Percentiles rank a stretch among this genome's conserved stretches.
phyloP scores from a whole-genome alignment of 2,888 invertebrate genomes.

The Tanytarsus gracilentus region DNA sequence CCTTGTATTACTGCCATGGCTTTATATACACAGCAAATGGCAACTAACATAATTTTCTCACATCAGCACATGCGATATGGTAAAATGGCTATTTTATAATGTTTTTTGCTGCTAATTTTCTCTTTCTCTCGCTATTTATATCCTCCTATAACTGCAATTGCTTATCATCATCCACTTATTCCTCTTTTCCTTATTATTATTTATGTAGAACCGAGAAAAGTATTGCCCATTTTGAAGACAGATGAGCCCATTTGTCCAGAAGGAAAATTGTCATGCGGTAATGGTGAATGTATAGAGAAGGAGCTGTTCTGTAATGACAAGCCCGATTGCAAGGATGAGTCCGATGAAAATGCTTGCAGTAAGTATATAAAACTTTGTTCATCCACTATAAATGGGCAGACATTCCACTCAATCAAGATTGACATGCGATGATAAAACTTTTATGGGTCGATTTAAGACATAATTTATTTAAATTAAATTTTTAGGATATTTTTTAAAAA shows the following conservation, averaged over 20 bases:
- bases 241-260: conserved; percentile 88
- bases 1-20: too few species aligned
- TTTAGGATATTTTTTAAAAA: too few species aligned
- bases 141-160: not conserved
- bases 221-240: conserved; percentile 80
- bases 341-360: conserved; percentile 93
- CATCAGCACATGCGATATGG: conserved; percentile 26
- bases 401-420: too few species aligned
- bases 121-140: not conserved
- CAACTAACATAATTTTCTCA: conserved; percentile 24
- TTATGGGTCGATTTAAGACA: too few species aligned
- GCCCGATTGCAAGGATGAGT: conserved; percentile 87
- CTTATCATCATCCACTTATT: not conserved
- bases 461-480: too few species aligned
- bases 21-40: conserved; percentile 1
- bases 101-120: conserved; percentile 25
- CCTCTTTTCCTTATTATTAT: not conserved
- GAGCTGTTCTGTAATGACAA: conserved; percentile 89
- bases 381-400: too few species aligned
- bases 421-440: too few species aligned
- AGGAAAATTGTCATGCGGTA: conserved; percentile 83
- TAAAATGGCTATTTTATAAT: conserved; percentile 27
- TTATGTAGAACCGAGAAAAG: conserved; percentile 76
- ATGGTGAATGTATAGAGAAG: conserved; percentile 85
- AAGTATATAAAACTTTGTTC: too few species aligned